phyloP scores from a whole-genome alignment of 2,797 vertebrate genomes.

The Enteromius argenteus region DNA sequence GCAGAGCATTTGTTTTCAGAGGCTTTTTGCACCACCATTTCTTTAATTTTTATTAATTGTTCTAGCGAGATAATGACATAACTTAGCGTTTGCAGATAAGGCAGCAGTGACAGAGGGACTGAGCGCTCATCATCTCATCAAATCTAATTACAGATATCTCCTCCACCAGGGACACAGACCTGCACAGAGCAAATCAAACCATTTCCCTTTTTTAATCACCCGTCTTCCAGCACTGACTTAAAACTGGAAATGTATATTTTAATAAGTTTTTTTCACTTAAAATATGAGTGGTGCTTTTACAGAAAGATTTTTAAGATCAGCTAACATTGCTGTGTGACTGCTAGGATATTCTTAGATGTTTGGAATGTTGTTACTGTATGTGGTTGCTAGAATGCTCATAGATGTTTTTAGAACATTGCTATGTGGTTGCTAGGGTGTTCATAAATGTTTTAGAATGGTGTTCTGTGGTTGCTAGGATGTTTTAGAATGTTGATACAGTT shows the following conservation, averaged over 20 bases:
- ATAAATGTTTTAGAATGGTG: not conserved
- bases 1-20: not conserved
- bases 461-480: not conserved
- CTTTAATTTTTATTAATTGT: constrained; percentile 8
- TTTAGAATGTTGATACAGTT: not conserved
- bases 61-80: constrained; percentile 1
- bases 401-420: not conserved
- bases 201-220: not conserved
- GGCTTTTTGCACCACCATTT: not conserved
- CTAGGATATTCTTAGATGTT: not conserved
- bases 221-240: not conserved
- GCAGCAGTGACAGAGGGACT: not conserved
- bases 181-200: not conserved
- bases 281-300: not conserved
- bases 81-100: constrained; percentile 5
- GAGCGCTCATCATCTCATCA: not conserved
- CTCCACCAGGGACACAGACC: not conserved
- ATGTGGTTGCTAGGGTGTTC: not conserved
- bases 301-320: not conserved
- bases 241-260: not conserved
- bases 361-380: not conserved
- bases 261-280: not conserved
- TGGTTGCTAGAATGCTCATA: not conserved
- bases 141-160: constrained; percentile 30
- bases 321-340: not conserved